phyloP scores from a whole-genome alignment of 2,888 invertebrate genomes.

The Monoplex corrugatus region DNA sequence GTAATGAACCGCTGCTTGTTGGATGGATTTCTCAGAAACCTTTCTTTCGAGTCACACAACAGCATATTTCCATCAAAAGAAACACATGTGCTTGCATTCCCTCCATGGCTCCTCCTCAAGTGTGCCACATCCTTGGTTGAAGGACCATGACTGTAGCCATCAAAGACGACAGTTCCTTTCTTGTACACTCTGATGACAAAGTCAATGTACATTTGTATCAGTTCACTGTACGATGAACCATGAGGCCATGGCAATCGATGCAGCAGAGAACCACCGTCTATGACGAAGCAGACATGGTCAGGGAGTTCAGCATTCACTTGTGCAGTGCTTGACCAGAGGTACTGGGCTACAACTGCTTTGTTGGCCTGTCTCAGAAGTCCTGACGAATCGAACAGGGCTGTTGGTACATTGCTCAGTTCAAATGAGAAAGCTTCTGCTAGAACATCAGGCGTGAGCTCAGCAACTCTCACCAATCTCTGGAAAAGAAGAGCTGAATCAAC shows the following conservation, averaged over 20 bases:
- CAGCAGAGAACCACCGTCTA: slow-evolving; percentile 55
- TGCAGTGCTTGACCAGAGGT: neutral
- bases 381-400: slow-evolving; percentile 55
- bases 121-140: slow-evolving; percentile 58
- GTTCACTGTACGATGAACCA: slow-evolving; percentile 45
- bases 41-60: slow-evolving; percentile 61
- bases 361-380: too few relatives aligned
- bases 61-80: slow-evolving; percentile 57
- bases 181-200: slow-evolving; percentile 49
- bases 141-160: slow-evolving; percentile 56
- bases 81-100: slow-evolving; percentile 52
- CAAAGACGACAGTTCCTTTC: slow-evolving; percentile 57
- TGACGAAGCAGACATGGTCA: slow-evolving; percentile 34
- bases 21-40: slow-evolving; percentile 61
- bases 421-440: slow-evolving; percentile 19
- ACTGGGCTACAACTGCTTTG: too few relatives aligned
- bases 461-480: too few relatives aligned
- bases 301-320: neutral
- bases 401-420: slow-evolving; percentile 54
- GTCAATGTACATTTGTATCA: slow-evolving; percentile 43
- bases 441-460: neutral
- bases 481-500: too few relatives aligned
- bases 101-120: slow-evolving; percentile 38
- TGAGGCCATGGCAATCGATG: slow-evolving; percentile 53
- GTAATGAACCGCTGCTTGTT: slow-evolving; percentile 67